Evolutionary conservation across 1,140 invertebrate species (phyloP), one percentile per base, ranked within the genome.

Genomic region (Himalopsyche phryganea): DNA sequence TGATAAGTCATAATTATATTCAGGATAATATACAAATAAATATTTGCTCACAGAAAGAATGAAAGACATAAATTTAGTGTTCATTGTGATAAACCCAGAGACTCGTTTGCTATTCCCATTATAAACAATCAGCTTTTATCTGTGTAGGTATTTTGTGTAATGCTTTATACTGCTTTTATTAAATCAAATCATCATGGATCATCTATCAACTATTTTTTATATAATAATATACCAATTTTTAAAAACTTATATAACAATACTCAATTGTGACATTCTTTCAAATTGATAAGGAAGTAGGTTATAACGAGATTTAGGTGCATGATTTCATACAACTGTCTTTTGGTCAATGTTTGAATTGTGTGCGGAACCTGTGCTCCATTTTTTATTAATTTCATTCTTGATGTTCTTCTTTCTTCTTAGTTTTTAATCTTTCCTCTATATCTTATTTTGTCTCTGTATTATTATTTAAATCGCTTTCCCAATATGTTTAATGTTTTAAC

Each of bases 251-350:
- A n/a, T 13, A 11, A 15, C n/a, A 40, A 40, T 9, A 3, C 4
- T 28, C 9, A 28, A 28, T 28, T 28, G 3, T 28, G 9, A 3
- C 9, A 28, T 5, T 28, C 9, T 28, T 15, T 1, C 13, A 18
- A 20, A 32, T 15, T 49, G 9, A 28, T 28, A 28, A 28, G 50
- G 44, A 47, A 69, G 70, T 72, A 69, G 71, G 72, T 75, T 75
- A 67, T 80, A 81, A 82, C 80, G 81, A 81, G 80, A 81, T 81
- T 77, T 76, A 71, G 72, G 74, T 75, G 76, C 76, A 78, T 78
- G 76, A 71, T 75, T 72, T 55, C 56, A 38, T 52, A 53, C 23
- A 45, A 15, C 15, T 36, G 11, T 41, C 15, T 19, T 23, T 40
- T 13, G n/a, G 23, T 41, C 49, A 50, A 13, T 44, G 15, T 40